phyloP scores from a whole-genome alignment of 2,113 vertebrate genomes.

The Motacilla alba region DNA sequence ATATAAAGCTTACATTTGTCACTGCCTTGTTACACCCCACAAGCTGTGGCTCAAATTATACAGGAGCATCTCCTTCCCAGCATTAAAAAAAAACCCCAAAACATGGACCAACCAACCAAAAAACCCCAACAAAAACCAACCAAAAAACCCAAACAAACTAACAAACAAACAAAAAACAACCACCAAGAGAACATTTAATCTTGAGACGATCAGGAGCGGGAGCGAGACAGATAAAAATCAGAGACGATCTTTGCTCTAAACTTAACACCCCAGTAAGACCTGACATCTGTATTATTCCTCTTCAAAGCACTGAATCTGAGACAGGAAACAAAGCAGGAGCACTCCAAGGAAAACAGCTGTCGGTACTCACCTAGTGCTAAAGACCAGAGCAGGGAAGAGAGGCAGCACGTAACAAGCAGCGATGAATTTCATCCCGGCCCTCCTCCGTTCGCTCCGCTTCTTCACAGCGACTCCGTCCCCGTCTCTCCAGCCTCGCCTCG shows the following conservation, averaged over 20 bases:
- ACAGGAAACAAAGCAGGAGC: not conserved
- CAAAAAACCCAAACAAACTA: not conserved
- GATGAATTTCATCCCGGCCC: conserved; percentile 69
- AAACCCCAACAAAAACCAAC: not conserved
- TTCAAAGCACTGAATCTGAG: not conserved
- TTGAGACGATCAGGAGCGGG: not conserved
- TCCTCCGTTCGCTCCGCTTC: not conserved
- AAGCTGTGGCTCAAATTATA: not conserved
- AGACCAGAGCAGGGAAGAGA: conserved; percentile 65
- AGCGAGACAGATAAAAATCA: not conserved
- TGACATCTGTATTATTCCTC: not conserved
- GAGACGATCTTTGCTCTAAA: not conserved
- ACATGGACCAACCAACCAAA: not conserved
- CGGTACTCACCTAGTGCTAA: conserved; percentile 74
- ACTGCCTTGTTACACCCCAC: not conserved
- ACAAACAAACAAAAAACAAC: not conserved
- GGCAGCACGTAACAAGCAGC: conserved; percentile 67
- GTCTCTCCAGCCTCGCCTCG: not conserved
- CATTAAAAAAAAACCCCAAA: not conserved
- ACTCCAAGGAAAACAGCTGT: not conserved
- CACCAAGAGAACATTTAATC: not conserved
- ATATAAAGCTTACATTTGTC: not conserved
- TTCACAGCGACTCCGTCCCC: not conserved
- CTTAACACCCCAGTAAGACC: not conserved
- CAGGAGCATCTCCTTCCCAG: not conserved